Evolutionary conservation across 2,113 vertebrate species (phyloP), one percentile per base, ranked within the genome.

Genomic region (Oncorhynchus kisutch): DNA sequence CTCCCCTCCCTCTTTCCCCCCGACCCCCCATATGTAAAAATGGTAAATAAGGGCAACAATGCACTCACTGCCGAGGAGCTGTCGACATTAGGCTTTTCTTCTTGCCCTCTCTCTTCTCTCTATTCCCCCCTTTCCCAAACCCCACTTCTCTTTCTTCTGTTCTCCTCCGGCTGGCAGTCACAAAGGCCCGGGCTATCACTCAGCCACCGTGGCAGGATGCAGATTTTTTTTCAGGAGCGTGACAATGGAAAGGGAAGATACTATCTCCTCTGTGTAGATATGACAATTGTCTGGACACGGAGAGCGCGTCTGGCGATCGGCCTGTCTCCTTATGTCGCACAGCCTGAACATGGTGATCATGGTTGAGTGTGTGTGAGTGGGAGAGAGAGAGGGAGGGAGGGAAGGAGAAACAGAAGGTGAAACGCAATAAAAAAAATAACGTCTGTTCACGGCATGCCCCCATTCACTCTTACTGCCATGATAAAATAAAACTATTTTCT

Each of bases 31-130:
- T 82, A 86, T 90, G 84, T 90, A 86, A 91, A 93, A 92, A 88
- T 88, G 86, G 86, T 89, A 81, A 90, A 86, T 81, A 81, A 86
- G 81, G 67, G 78, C 85, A 91, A 93, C 92, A 94, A 94, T 91
- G 86, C 82, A 66, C 62, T 83, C 74, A 77, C 72, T 83, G 77
- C 86, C 81, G 81, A 85, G 78, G 79, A 85, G 82, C 77, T 78
- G 84, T 78, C 73, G 79, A 79, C 77, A 80, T 80, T 75, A 54
- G 73, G 82, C 84, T 81, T 81, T 89, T 88, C 87, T 90, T 31
- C 76, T 27, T 16, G 34, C 78, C 78, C 71, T 29, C 7, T 68
- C 24, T 18, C 34, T 34, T 16, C 20, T 18, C 14, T 16, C 3
- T 54, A 4, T 54, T 18, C 51, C 51, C 14, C 16, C 39, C 9